These are phyloP conservation scores for Conus canariensis DNA, from an alignment of 2,888 invertebrate species.

Conservation along the genomic window DNA sequence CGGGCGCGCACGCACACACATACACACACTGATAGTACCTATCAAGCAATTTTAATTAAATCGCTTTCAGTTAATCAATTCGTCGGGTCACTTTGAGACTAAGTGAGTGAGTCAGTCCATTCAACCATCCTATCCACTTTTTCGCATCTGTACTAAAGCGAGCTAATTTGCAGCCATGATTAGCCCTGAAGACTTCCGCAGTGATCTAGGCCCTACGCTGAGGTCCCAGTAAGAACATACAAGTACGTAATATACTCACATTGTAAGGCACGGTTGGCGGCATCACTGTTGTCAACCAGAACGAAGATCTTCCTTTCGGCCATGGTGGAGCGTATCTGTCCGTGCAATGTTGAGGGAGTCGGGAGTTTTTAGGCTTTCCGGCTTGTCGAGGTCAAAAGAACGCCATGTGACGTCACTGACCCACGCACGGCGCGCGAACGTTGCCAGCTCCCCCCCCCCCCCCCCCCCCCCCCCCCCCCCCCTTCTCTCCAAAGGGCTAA, in stretches of 20 bases:
- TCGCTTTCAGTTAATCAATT: too few relatives aligned
- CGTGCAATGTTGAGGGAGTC: not conserved
- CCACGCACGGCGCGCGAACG: not conserved
- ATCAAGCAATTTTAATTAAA: too few relatives aligned
- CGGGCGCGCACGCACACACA: not conserved
- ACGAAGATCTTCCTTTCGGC: conserved; percentile 40
- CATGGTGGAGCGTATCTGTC: not conserved
- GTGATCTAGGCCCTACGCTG: too few relatives aligned
- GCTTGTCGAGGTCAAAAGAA: not conserved
- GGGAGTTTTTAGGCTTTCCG: not conserved
- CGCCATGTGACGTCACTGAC: conserved; percentile 26
- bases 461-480: not conserved
- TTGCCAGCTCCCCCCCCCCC: not conserved
- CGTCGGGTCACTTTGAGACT: too few relatives aligned
- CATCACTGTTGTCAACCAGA: conserved; percentile 46
- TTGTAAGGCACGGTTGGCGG: conserved; percentile 46
- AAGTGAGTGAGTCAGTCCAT: too few relatives aligned
- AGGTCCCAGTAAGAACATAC: not conserved
- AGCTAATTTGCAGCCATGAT: too few relatives aligned
- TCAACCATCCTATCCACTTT: too few relatives aligned
- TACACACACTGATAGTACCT: not conserved
- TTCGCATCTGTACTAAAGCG: too few relatives aligned
- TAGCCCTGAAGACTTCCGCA: too few relatives aligned
- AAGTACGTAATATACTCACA: conserved; percentile 41
- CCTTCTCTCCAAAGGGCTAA: not conserved